These are phyloP conservation scores for Hypolimnas misippus DNA, from an alignment of 2,888 invertebrate genomes.

Conservation along the genomic window DNA sequence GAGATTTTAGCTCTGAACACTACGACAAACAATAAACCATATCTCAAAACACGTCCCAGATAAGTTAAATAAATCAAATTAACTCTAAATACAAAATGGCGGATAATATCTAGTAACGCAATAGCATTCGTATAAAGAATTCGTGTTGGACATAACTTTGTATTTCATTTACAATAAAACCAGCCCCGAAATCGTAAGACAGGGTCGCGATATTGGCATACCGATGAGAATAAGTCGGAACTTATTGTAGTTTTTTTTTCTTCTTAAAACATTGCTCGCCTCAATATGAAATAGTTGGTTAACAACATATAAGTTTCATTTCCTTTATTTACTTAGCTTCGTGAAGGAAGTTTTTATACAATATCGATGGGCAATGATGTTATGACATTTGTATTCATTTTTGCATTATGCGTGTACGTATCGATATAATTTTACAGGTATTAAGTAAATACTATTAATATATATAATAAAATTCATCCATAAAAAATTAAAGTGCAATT, in stretches of 20 bases:
- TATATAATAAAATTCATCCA: too few species aligned
- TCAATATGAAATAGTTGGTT: conserved; percentile 32
- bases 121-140: conserved; percentile 15
- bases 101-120: background rate
- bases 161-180: conserved; percentile 34
- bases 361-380: too few species aligned
- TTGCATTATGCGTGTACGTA: too few species aligned
- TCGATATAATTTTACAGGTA: too few species aligned
- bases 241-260: conserved; percentile 47
- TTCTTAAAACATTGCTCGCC: conserved; percentile 23
- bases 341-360: too few species aligned
- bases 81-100: background rate
- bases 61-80: background rate
- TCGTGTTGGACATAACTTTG: conserved; percentile 12
- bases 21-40: too few species aligned
- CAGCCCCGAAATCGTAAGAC: conserved; percentile 35
- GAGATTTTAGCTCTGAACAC: too few species aligned
- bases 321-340: background rate
- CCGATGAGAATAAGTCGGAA: conserved; percentile 40
- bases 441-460: too few species aligned
- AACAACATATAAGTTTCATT: conserved; percentile 1
- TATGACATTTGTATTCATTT: too few species aligned
- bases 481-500: too few species aligned
- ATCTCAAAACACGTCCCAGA: too few species aligned
- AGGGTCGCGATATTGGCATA: conserved; percentile 44